A percentile compares a stretch with the other conserved stretches of the same genome.
Conservation (phyloP, 2,888 invertebrate genomes). For the Pandemis corylana region DNA sequence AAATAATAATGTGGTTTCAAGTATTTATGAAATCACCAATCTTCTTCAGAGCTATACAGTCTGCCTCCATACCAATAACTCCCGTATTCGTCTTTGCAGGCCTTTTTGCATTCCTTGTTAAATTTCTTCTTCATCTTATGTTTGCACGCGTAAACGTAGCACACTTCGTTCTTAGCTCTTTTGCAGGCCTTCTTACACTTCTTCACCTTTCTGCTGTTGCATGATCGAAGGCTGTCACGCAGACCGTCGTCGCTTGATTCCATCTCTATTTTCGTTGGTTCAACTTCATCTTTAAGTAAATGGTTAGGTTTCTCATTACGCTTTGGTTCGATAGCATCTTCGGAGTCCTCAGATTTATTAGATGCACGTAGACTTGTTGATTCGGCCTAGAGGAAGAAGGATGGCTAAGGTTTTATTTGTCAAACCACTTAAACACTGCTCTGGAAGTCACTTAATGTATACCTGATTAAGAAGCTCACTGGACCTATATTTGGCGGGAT, state of each 20-base stretch:
- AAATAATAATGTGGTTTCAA: no score
- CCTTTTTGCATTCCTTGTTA: slow-evolving; percentile 55
- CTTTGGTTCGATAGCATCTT: neutral
- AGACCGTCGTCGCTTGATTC: neutral
- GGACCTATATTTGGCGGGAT: no score
- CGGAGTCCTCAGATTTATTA: neutral
- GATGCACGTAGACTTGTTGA: neutral
- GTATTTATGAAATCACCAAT: neutral
- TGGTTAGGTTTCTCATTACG: neutral
- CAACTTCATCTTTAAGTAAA: neutral
- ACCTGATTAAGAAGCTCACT: no score
- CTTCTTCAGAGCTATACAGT: neutral
- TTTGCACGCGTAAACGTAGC: slow-evolving; percentile 51
- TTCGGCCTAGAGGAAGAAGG: neutral
- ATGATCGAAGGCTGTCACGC: slow-evolving; percentile 18
- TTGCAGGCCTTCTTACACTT: slow-evolving; percentile 56
- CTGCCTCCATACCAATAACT: neutral
- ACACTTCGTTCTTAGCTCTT: slow-evolving; percentile 42
- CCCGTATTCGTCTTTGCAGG: slow-evolving; percentile 48
- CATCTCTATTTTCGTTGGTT: neutral
- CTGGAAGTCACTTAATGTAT: no score
- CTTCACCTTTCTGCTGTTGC: slow-evolving; percentile 45
- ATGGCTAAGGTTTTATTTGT: neutral
- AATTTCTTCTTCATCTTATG: slow-evolving; percentile 51
- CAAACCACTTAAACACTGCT: neutral